Evolutionary conservation across 92 coral and sea anemone genomes (phyloP).

Genomic region (Isaurus tuberculatus): DNA sequence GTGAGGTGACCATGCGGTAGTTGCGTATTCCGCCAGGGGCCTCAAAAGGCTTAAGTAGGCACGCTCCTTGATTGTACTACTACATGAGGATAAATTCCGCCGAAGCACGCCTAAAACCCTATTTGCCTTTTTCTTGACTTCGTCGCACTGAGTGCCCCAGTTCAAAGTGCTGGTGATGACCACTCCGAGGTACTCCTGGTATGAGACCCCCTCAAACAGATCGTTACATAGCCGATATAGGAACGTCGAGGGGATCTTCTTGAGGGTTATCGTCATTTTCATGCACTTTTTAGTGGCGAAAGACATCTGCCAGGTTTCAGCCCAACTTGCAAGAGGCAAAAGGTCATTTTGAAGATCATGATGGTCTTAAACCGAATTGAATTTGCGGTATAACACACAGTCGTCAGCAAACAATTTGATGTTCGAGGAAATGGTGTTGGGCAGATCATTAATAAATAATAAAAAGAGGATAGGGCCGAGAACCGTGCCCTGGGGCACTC

Average conservation of each 20-base stretch:
- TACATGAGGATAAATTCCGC: not conserved
- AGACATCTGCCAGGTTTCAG: constrained; percentile 6
- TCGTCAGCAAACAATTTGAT: constrained; percentile 50
- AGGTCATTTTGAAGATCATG: constrained; percentile 25
- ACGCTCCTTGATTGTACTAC: constrained; percentile 35
- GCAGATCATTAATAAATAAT: constrained; percentile 39
- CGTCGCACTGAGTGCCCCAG: not conserved
- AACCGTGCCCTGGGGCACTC: constrained; percentile 56
- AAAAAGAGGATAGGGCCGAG: constrained; percentile 50
- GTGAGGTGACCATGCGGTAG: constrained; percentile 1
- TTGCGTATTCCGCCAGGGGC: not conserved
- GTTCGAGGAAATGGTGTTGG: constrained; percentile 30
- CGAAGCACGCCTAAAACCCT: not conserved
- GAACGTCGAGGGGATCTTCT: not conserved
- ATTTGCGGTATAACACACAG: constrained; percentile 27
- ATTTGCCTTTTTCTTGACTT: constrained; percentile 1
- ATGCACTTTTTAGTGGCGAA: constrained; percentile 4
- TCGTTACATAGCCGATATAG: not conserved
- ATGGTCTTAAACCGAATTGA: constrained; percentile 5
- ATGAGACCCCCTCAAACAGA: not conserved
- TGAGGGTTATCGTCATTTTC: constrained; percentile 5
- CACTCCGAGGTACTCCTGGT: constrained; percentile 1
- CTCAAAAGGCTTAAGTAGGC: constrained; percentile 12
- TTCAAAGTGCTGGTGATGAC: constrained; percentile 1
- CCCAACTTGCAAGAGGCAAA: constrained; percentile 8